phyloP scores from a whole-genome alignment of 2,797 vertebrate species.

The Tauraco hartlaubi region DNA sequence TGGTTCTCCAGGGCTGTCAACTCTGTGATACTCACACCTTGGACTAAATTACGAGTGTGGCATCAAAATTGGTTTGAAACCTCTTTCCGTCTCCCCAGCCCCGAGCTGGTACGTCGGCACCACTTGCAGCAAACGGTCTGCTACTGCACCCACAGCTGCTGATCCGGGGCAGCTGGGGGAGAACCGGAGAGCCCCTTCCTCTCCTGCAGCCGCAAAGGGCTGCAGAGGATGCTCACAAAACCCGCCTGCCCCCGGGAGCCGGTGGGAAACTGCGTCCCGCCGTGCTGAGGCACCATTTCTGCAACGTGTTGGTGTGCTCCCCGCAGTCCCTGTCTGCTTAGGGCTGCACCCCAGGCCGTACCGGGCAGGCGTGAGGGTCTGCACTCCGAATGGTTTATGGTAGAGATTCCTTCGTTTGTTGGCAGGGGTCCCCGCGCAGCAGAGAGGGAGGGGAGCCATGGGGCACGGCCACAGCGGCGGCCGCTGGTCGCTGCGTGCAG shows the following conservation, averaged over 20 bases:
- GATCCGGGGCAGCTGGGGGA: too few relatives aligned
- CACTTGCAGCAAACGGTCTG: neutral
- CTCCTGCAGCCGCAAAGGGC: neutral
- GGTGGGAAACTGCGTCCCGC: rapidly evolving
- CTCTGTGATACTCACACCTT: neutral
- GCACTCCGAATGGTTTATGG: rapidly evolving
- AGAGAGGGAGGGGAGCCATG: rapidly evolving
- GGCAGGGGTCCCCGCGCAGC: rapidly evolving
- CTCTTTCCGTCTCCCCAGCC: neutral
- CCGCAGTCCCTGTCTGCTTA: rapidly evolving
- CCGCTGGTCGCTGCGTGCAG: neutral
- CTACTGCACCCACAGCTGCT: neutral
- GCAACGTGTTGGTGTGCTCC: rapidly evolving
- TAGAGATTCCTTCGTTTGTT: neutral
- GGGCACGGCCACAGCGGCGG: neutral
- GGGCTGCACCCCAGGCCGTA: neutral
- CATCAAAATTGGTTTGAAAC: neutral
- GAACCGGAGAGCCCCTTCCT: neutral
- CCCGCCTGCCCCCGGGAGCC: rapidly evolving
- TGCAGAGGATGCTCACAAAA: rapidly evolving
- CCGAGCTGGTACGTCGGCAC: neutral
- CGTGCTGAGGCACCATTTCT: rapidly evolving
- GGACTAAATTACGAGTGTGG: rapidly evolving
- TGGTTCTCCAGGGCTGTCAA: neutral
- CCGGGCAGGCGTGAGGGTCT: rapidly evolving